Conservation (phyloP, 2,113 vertebrate genomes). For the Onychostoma macrolepis region DNA sequence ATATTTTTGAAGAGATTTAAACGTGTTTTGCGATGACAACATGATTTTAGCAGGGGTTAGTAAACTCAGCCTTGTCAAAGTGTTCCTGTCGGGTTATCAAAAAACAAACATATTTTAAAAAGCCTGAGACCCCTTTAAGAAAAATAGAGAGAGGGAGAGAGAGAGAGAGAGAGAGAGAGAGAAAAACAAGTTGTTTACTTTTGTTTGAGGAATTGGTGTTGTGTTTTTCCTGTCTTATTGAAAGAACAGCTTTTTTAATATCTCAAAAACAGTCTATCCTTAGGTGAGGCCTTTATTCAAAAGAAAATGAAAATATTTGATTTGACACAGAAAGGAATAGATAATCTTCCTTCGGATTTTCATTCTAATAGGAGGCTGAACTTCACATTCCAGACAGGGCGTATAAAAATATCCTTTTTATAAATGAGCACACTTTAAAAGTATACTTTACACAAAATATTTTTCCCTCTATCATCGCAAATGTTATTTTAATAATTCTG, state of each 20-base stretch:
- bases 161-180: neutral
- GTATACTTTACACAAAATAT: neutral
- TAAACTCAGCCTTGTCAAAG: neutral
- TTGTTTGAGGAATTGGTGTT: slow-evolving; percentile 25
- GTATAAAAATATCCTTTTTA: neutral
- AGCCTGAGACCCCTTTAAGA: neutral
- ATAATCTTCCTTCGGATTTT: neutral
- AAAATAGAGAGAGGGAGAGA: too few species aligned
- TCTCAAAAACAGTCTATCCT: neutral
- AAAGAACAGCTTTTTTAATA: neutral
- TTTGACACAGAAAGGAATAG: neutral
- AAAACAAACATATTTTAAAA: slow-evolving; percentile 2
- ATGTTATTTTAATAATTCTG: neutral
- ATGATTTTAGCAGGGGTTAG: slow-evolving; percentile 16
- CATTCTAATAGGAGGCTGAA: neutral
- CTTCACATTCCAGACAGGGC: neutral
- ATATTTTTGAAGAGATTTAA: neutral
- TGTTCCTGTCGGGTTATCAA: slow-evolving; percentile 1
- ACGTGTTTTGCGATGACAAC: neutral
- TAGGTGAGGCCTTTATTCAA: slow-evolving; percentile 5
- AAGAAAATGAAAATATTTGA: neutral
- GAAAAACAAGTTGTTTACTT: slow-evolving; percentile 11
- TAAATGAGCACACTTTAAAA: neutral
- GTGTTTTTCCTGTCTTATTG: slow-evolving; percentile 3
- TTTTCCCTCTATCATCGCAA: neutral